Conservation (phyloP, 2,888 invertebrate species). For the Calameuta pallipes region DNA sequence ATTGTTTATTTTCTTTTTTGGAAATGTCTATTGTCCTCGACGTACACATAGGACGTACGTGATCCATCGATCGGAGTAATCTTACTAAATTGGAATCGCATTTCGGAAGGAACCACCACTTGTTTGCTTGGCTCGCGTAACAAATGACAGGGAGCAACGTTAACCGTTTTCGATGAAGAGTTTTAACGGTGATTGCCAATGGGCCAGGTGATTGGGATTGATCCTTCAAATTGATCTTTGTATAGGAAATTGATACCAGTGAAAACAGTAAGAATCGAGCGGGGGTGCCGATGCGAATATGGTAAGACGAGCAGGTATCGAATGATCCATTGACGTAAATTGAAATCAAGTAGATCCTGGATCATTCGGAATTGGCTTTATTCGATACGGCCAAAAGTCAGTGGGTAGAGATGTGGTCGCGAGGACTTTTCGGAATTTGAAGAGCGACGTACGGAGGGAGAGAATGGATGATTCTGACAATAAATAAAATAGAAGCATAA, state of each 20-base stretch:
- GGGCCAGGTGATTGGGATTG: background rate
- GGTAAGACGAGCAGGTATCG: background rate
- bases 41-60: background rate
- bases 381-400: background rate
- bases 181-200: background rate
- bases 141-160: background rate
- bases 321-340: background rate
- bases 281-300: background rate
- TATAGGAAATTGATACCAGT: background rate
- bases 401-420: background rate
- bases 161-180: background rate
- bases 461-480: too few species aligned
- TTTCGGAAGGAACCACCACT: background rate
- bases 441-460: too few species aligned
- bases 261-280: background rate
- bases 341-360: background rate
- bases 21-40: background rate
- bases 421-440: background rate
- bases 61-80: background rate
- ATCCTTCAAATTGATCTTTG: background rate
- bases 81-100: background rate
- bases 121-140: background rate
- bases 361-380: background rate
- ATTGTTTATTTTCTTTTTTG: background rate
- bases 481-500: background rate